Base-by-base conservation (phyloP, 2,113 vertebrate species). In the Aldabrachelys gigantea region DNA sequence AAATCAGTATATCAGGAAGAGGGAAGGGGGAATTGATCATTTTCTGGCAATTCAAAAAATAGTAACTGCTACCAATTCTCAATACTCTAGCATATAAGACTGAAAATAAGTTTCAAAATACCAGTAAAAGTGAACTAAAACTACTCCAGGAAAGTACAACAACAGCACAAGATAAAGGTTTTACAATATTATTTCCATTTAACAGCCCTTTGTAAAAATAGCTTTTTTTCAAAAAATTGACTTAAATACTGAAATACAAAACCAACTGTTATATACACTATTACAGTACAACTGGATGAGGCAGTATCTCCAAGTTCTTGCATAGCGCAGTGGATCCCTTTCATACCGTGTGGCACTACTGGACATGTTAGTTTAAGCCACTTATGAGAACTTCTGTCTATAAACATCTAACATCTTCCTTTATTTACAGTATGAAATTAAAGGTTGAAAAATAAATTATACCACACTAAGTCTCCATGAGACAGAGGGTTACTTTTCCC, bases 181-280 rank as follows among this genome's bases (percentile, higher is more conserved):
- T 87, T 91, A 94, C 88, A 97, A 92, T 81, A 96, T 8, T 93
- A 72, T 85, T 93, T 89, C 93, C 90, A 95, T 97, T 96, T 93
- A 96, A 97, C 94, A 96, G 86, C 80, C 89, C 53, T 89, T 94
- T 96, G 87, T 90, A 52, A 96, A 97, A 98, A 97, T 93, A 84
- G 80, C 72, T 79, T 96, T 91, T 93, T 95, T 93, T 95, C 84
- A 93, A 84, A 98, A 93, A 93, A 96, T 94, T 13, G 35, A 91
- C 95, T 97, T 98, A 98, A 98, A 98, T 98, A 98, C 93, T 69
- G 56, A 97, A 88, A 92, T 96, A 95, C 38, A 97, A 97, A 97
- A 38, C 87, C 80, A 90, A 85, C 83, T 80, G 49, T 91, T 97
- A 92, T 82, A 85, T 49, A 91, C 95, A 96, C 78, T 75, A 52